Base-by-base conservation (phyloP, 1,140 invertebrate genomes). In the Trachymyrmex cornetzi region DNA sequence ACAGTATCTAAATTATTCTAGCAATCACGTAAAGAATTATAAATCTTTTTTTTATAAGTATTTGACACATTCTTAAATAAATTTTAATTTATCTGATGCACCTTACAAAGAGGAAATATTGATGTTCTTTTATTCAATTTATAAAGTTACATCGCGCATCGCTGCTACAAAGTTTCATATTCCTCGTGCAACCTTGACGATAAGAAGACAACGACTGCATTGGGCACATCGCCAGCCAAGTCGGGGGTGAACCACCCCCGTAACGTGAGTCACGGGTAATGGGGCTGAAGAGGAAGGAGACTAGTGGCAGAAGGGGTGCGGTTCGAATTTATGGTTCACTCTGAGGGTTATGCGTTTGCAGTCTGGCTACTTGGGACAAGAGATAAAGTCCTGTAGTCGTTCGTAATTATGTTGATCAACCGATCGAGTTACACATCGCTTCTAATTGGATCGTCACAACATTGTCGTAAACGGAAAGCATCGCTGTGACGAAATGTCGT, bases 271-370 rank as follows among this genome's bases (percentile, higher is more conserved):
- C 85, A 86, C 50, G 50, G n/a, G 75, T 67, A 81, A 80, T 59
- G 63, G 88, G 89, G 81, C 48, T 72, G 86, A 87, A 87, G 61
- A 88, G 77, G 77, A 80, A 82, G 66, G 82, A 87, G 89, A 89
- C 86, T 72, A 71, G 64, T 72, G 87, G 85, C 24, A 67, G 86
- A 87, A 92, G 86, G 88, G 75, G 86, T 88, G 87, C 87, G 89
- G 89, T 88, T 87, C 85, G 85, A 93, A 92, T 93, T 93, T 93
- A 93, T 92, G 90, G 91, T 93, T 91, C 89, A 87, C 53, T 92
- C 90, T 81, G 92, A 92, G 88, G 86, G 80, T 85, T 87, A 90
- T 77, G 89, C 91, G 86, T 93, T 93, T 92, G 90, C 91, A 87
- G 87, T 89, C 88, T 90, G 77, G 55, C 89, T 89, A 89, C 91